Evolutionary conservation across 2,797 vertebrate species (phyloP), one percentile per base, ranked within the genome.

Genomic region (Scarus forsteni): DNA sequence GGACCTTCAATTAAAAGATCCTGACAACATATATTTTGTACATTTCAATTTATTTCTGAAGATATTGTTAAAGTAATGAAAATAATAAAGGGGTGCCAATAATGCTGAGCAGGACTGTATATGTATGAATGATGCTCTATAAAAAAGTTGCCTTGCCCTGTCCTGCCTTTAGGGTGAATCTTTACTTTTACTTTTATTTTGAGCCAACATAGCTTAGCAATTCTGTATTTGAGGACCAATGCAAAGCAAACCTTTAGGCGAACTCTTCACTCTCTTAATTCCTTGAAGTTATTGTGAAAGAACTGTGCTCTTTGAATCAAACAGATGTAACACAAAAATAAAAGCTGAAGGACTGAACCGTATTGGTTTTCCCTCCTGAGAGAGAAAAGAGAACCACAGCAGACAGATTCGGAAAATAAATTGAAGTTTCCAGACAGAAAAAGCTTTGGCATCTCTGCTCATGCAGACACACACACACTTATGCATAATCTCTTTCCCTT

Each of bases 401-500:
- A 64, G 48, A 60, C 1, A 66, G 66, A 57, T 59, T 50, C 12
- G 1, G 36, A 16, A 52, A 81, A 73, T 71, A 70, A 85, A 77
- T 3, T 7, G 68, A 46, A 45, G 27, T 15, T 54, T 70, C 27
- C 70, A 77, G 7, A 63, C 43, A 52, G 58, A 40, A 54, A 73
- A 12, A 15, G 36, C 40, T 58, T 66, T 12, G 19, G 51, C 2
- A 10, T 49, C 55, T 64, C 40, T 50, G 10, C 39, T 50, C 63
- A 39, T 59, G 55, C n/a, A 60, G 38, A 60, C 54, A 64, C 40
- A 53, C 46, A 60, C 40, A 66, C 27, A 27, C 27, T 6, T 44
- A 44, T 63, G 66, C 46, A 79, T 66, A 65, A 52, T 66, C 55
- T 66, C 38, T 63, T 39, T 60, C 12, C 42, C 10, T 3, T 55